Conservation (phyloP, 2,888 invertebrate species). For the Chrysina gloriosa region DNA sequence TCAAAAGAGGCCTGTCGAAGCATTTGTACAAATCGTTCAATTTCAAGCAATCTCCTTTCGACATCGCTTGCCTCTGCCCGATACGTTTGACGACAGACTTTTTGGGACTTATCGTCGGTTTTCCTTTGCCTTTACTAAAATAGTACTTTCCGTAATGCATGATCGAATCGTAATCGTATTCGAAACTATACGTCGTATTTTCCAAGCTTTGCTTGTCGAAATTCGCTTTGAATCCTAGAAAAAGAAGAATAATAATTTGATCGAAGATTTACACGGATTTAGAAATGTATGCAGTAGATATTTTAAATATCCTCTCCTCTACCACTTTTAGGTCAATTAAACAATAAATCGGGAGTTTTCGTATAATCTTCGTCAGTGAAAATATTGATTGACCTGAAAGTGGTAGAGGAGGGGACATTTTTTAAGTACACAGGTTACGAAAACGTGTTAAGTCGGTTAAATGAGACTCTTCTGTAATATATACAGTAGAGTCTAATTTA, state of each 20-base stretch:
- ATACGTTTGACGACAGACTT: slow-evolving; percentile 67
- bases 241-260: too few species aligned
- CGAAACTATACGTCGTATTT: slow-evolving; percentile 74
- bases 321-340: too few species aligned
- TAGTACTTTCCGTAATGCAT: slow-evolving; percentile 82
- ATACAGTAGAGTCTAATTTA: too few species aligned
- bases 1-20: slow-evolving; percentile 64
- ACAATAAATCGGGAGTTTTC: too few species aligned
- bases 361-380: too few species aligned
- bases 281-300: background rate
- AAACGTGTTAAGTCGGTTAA: too few species aligned
- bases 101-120: slow-evolving; percentile 73
- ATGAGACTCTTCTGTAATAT: too few species aligned
- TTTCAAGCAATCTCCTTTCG: slow-evolving; percentile 76
- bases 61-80: slow-evolving; percentile 74
- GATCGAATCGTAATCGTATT: slow-evolving; percentile 82
- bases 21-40: slow-evolving; percentile 76
- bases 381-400: too few species aligned
- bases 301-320: too few species aligned
- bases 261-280: too few species aligned
- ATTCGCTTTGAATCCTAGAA: slow-evolving; percentile 71
- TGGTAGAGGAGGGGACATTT: too few species aligned
- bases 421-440: too few species aligned
- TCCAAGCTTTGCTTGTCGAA: slow-evolving; percentile 74
- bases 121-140: slow-evolving; percentile 72